Evolutionary conservation across 2,888 invertebrate species (phyloP).

Genomic region (Scrobipalpa costella): DNA sequence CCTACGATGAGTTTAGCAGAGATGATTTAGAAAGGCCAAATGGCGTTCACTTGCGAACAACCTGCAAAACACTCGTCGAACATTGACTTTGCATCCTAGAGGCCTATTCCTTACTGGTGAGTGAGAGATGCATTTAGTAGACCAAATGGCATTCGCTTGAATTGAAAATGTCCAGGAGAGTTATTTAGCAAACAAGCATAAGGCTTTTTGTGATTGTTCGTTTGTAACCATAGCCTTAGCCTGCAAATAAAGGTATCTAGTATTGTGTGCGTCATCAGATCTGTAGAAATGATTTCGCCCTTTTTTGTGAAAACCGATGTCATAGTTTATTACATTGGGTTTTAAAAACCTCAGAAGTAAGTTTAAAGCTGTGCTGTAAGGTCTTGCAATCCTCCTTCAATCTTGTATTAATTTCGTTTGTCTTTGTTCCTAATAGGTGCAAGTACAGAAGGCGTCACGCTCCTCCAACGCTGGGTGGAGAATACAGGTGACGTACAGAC

Average conservation of each 20-base stretch:
- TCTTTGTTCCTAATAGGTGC: constrained; percentile 78
- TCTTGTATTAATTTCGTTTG: background rate
- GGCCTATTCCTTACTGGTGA: constrained; percentile 89
- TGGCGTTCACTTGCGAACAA: constrained; percentile 92
- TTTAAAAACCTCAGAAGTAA: too few relatives aligned
- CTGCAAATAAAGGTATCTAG: too few relatives aligned
- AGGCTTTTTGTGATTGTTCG: too few relatives aligned
- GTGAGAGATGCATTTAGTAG: background rate
- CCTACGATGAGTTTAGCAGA: constrained; percentile 81
- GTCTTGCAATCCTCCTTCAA: background rate
- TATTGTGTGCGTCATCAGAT: too few relatives aligned
- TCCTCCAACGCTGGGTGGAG: constrained; percentile 94
- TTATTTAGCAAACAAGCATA: too few relatives aligned
- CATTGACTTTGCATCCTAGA: too few relatives aligned
- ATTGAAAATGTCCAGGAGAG: background rate
- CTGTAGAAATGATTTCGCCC: too few relatives aligned
- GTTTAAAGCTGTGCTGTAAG: too few relatives aligned
- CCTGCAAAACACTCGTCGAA: constrained; percentile 85
- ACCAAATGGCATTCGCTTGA: background rate
- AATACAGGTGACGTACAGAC: constrained; percentile 95
- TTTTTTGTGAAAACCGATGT: too few relatives aligned
- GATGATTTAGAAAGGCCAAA: constrained; percentile 92
- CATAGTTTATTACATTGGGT: too few relatives aligned
- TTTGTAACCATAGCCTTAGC: too few relatives aligned
- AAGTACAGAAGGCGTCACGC: constrained; percentile 86